Evolutionary conservation across 2,888 invertebrate species (phyloP).

Genomic region (Oscheius onirici): DNA sequence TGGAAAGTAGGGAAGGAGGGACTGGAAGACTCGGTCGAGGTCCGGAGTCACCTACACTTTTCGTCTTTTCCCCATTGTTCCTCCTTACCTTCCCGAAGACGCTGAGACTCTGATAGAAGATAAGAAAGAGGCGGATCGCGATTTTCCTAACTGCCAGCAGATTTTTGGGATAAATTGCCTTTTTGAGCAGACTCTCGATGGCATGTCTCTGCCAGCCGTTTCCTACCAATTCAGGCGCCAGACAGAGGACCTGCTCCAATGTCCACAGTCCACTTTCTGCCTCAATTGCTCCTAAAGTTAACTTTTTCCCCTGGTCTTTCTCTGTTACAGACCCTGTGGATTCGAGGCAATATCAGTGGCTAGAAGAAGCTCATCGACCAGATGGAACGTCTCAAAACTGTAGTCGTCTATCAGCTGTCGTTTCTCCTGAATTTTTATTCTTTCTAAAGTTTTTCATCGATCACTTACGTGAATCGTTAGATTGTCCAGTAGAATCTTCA

Average conservation of each 20-base stretch:
- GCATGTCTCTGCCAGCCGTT: slow-evolving; percentile 70
- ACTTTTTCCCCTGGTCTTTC: background rate
- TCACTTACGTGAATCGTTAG: slow-evolving; percentile 53
- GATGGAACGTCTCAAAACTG: slow-evolving; percentile 68
- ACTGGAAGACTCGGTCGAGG: slow-evolving; percentile 65
- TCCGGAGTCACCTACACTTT: slow-evolving; percentile 42
- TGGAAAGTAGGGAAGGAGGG: slow-evolving; percentile 68
- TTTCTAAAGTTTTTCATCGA: background rate
- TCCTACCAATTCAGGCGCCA: slow-evolving; percentile 69
- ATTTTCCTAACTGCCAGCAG: slow-evolving; percentile 69
- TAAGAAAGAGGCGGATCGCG: slow-evolving; percentile 68
- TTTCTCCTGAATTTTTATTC: slow-evolving; percentile 59
- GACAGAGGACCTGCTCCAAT: slow-evolving; percentile 67
- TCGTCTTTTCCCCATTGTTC: background rate
- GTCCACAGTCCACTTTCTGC: slow-evolving; percentile 69
- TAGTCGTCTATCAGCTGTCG: slow-evolving; percentile 68
- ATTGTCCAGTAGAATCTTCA: slow-evolving; percentile 55
- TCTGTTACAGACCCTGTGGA: slow-evolving; percentile 39
- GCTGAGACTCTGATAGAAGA: slow-evolving; percentile 69
- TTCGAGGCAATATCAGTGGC: slow-evolving; percentile 60
- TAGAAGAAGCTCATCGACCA: slow-evolving; percentile 67
- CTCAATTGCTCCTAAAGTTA: slow-evolving; percentile 56
- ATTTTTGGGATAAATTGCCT: slow-evolving; percentile 69
- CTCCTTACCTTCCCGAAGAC: slow-evolving; percentile 54
- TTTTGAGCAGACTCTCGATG: slow-evolving; percentile 68